phyloP scores from a whole-genome alignment of 2,797 vertebrate species.

The Lagorchestes hirsutus region DNA sequence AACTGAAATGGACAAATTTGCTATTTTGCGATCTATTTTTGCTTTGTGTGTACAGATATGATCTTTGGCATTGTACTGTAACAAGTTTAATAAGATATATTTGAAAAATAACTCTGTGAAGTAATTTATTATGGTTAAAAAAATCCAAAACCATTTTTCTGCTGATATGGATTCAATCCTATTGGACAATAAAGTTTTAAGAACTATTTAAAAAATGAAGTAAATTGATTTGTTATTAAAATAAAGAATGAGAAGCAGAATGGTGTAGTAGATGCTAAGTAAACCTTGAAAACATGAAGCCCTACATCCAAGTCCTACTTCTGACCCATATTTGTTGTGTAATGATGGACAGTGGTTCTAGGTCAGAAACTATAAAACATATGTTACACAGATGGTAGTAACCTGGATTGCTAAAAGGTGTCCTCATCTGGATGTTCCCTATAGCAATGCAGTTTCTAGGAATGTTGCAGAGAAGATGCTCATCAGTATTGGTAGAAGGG shows the following conservation, averaged over 20 bases:
- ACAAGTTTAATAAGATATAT: background rate
- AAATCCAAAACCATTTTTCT: slow-evolving; percentile 4
- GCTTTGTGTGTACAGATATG: background rate
- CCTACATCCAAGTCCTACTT: background rate
- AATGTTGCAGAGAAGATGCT: background rate
- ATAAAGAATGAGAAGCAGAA: background rate
- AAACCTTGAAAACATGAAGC: background rate
- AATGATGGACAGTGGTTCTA: background rate
- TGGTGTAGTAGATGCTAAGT: background rate
- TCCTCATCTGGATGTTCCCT: background rate
- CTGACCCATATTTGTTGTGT: background rate
- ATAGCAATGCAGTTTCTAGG: background rate
- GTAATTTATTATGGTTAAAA: background rate
- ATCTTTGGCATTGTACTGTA: slow-evolving; percentile 3
- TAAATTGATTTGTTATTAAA: background rate
- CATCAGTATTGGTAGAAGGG: background rate
- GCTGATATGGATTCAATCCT: slow-evolving; percentile 31
- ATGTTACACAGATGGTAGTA: background rate
- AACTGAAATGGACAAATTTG: slow-evolving; percentile 1
- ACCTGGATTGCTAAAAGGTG: background rate
- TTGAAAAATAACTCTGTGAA: background rate
- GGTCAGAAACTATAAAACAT: background rate
- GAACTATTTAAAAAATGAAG: background rate
- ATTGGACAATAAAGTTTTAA: background rate
- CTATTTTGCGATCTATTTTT: background rate